Base-by-base conservation (phyloP, 2,888 invertebrate species). In the Lepidochrysops patricia region DNA sequence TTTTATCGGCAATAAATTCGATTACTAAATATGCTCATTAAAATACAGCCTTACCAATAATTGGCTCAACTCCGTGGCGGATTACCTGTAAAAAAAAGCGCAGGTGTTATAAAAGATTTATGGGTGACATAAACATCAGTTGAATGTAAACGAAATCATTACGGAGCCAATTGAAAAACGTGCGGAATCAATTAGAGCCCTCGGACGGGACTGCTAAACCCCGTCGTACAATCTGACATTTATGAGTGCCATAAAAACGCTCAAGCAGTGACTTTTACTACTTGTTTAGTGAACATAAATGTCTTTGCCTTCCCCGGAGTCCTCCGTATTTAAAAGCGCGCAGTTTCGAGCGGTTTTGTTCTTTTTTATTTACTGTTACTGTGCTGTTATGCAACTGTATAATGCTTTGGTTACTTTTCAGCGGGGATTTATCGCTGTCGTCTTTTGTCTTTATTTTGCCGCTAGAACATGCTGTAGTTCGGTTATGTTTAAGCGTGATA, bases 251-350 rank as follows among this genome's bases (percentile, higher is more conserved):
- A 89, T 90, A 90, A 90, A 90, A 89, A 89, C 90, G 87, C 88
- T 90, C 89, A 89, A 90, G 88, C 82, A 89, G 87, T 88, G 90
- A 90, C 90, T 90, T 90, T 90, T 89, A 90, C 89, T 90, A 89
- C 90, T 90, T 90, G 90, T 90, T 90, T 90, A 90, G 90, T 88
- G 89, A 87, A 89, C 90, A 90, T 90, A 89, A 90, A 90, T 89
- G 90, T 90, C 90, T 89, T 87, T 87, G 87, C 87, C 83, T 88
- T 87, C 76, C 86, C 82, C 87, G 82, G 82, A 84, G 81, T 87
- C 86, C 82, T 75, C 83, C 87, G 87, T 88, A 89, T 89, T 89
- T 88, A 89, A 88, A 89, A 88, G 87, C 86, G 82, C 83, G 83
- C 82, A 81, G 84, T 88, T 85, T 87, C 84, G 84, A 84, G 82